Conservation (phyloP, 2,797 vertebrate species). For the Anguilla pacifica region DNA sequence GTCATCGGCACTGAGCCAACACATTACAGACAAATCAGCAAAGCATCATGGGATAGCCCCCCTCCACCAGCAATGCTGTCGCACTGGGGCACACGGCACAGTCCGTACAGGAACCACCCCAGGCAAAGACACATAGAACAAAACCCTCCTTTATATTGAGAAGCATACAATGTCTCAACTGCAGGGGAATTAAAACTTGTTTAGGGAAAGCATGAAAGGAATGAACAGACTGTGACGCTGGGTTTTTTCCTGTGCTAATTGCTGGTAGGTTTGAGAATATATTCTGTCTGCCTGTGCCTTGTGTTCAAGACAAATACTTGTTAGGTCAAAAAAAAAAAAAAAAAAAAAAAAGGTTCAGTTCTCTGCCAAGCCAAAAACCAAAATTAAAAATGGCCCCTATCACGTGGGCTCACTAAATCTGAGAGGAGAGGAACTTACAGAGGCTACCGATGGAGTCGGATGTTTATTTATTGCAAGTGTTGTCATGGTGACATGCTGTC, state of each 20-base stretch:
- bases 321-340: background rate
- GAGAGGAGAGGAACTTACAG: background rate
- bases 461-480: background rate
- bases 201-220: background rate
- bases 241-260: background rate
- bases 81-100: background rate
- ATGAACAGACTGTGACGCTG: background rate
- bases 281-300: background rate
- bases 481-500: background rate
- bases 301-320: background rate
- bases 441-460: background rate
- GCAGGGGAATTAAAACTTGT: background rate
- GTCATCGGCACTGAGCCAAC: background rate
- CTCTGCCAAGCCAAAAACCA: background rate
- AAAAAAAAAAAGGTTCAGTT: background rate
- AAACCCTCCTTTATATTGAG: background rate
- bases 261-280: background rate
- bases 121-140: background rate
- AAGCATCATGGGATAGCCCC: background rate
- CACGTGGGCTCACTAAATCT: background rate
- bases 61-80: background rate
- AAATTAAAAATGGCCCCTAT: background rate
- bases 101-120: background rate
- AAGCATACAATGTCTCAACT: background rate
- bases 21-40: background rate